Base-by-base conservation (phyloP, 2,113 vertebrate genomes). In the Barbus barbus region DNA sequence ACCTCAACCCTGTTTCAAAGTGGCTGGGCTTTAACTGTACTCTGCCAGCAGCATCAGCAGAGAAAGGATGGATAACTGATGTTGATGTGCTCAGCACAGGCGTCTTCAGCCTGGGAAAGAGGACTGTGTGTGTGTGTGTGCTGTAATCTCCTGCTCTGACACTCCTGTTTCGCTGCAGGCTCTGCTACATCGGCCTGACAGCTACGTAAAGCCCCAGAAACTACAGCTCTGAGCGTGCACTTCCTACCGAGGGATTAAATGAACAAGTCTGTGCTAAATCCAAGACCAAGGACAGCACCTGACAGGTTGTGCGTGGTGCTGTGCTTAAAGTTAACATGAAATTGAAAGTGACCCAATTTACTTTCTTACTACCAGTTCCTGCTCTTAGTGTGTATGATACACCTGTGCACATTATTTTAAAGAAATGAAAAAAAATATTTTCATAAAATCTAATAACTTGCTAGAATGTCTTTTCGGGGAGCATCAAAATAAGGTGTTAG, bases 71-170 rank as follows among this genome's bases (percentile, higher is more conserved):
- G 28, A 61, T 77, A 81, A 76, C 46, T 65, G 20, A 24, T 81
- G 84, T 81, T 88, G 84, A 88, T 71, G 75, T 44, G 69, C 46
- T 14, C 77, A 53, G 84, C 84, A 76, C 36, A 76, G 12, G 20
- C 69, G 36, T 76, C 61, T 5, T 20, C 18, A 11, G 65, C 65
- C 22, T 71, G 67, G 44, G 60, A 38, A 72, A n/a, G 38, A 46
- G 38, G 24, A 77, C 44, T 36, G 41, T 72, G 41, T 71, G 9
- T 71, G 33, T 36, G 33, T 9, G 3, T 69, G 33, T 24, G 67
- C 38, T 46, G 12, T 46, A 83, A 73, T 87, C 79, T 85, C 79
- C 41, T 28, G 77, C 69, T 79, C 67, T 60, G 38, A 16, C 82
- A 67, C 80, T 74, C 28, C 16, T 44, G 7, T 69, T 78, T 16